Evolutionary conservation across 2,888 invertebrate species (phyloP).

Genomic region (Linnaemya tessellans): DNA sequence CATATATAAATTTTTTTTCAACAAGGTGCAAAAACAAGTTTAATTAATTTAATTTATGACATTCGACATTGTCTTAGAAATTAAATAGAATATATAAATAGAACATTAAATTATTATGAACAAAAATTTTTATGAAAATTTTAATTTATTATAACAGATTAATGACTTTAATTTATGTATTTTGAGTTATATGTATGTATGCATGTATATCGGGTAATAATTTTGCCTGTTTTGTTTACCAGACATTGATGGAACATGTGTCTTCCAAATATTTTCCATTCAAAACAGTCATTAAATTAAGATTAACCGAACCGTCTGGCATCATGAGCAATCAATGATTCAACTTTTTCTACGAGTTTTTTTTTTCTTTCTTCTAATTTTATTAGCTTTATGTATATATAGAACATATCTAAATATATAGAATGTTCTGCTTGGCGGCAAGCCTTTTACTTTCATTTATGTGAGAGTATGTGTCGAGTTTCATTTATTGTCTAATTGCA

Average conservation of each 20-base stretch:
- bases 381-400: not conserved
- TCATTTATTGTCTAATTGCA: too few species aligned
- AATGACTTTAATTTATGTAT: too few species aligned
- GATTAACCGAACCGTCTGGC: constrained; percentile 26
- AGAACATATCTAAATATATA: too few species aligned
- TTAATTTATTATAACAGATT: too few species aligned
- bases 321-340: constrained; percentile 18
- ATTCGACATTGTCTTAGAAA: constrained; percentile 7
- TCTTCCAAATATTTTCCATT: constrained; percentile 1
- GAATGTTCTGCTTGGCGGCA: too few species aligned
- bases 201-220: not conserved
- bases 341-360: not conserved
- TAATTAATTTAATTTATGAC: constrained; percentile 18
- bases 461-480: too few species aligned
- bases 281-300: constrained; percentile 8
- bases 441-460: too few species aligned
- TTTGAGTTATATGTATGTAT: too few species aligned
- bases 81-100: constrained; percentile 11
- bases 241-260: not conserved
- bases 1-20: not conserved
- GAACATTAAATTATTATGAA: constrained; percentile 47
- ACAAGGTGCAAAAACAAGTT: constrained; percentile 20
- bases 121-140: constrained; percentile 29
- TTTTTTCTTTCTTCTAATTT: not conserved
- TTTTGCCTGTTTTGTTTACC: not conserved